phyloP scores from a whole-genome alignment of 2,888 invertebrate species.

The Morpho achilles region DNA sequence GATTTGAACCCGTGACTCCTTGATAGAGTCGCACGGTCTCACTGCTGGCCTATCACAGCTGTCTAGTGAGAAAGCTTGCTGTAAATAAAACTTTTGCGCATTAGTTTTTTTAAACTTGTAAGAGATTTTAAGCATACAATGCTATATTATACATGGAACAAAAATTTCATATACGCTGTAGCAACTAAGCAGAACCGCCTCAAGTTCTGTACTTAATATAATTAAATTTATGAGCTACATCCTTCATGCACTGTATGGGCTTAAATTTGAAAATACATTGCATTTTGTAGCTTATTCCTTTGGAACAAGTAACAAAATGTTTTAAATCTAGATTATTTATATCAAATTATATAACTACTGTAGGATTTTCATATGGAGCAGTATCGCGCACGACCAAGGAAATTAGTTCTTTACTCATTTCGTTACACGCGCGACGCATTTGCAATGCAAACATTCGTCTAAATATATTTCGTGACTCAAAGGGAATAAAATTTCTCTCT shows the following conservation, averaged over 20 bases:
- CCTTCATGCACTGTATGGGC: no score
- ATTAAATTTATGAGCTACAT: no score
- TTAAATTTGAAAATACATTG: not conserved
- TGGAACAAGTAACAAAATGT: not conserved
- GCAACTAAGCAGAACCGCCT: no score
- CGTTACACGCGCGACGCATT: not conserved
- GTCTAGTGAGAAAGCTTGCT: no score
- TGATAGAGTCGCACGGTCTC: no score
- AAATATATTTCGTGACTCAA: not conserved
- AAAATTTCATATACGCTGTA: no score
- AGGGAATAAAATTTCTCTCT: no score
- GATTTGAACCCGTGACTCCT: no score
- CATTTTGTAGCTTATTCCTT: not conserved
- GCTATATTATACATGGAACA: no score
- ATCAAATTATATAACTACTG: not conserved
- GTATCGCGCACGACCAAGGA: not conserved
- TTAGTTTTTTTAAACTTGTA: not conserved
- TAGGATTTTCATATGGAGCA: not conserved
- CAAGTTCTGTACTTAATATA: no score
- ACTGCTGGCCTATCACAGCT: no score
- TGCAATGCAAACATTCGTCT: constrained; percentile 5
- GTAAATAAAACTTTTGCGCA: not conserved
- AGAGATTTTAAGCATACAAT: not conserved
- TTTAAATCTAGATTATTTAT: not conserved
- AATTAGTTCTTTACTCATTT: constrained; percentile 6